These are phyloP conservation scores for Pelusios castaneus DNA, from an alignment of 2,113 vertebrate species.

Conservation along the genomic window DNA sequence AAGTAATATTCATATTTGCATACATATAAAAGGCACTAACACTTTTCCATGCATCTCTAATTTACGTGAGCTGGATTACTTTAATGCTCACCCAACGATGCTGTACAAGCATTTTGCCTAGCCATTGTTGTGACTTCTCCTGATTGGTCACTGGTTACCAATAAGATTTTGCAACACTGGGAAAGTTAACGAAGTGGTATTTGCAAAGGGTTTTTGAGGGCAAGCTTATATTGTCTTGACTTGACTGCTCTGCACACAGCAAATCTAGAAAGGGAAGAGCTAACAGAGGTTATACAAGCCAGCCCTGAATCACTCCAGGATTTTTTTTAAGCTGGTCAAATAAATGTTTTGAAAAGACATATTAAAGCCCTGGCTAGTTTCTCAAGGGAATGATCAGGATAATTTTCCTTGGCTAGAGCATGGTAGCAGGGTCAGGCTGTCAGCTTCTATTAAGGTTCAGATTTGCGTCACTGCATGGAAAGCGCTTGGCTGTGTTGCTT, in stretches of 20 bases:
- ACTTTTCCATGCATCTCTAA: neutral
- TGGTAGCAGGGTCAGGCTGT: neutral
- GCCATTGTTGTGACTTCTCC: neutral
- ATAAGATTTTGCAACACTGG: fast-evolving
- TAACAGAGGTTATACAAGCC: neutral
- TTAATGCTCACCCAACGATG: neutral
- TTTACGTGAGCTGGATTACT: neutral
- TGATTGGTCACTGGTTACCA: fast-evolving
- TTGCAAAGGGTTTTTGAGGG: neutral
- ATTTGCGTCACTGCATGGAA: neutral
- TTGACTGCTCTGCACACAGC: fast-evolving
- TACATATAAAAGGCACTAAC: neutral
- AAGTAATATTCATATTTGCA: neutral
- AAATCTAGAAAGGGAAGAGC: neutral
- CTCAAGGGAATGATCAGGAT: constrained; percentile 35
- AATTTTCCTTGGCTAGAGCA: constrained; percentile 34
- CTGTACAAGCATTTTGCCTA: neutral
- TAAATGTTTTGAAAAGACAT: constrained; percentile 22
- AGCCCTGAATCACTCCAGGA: neutral
- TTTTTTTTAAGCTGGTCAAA: neutral
- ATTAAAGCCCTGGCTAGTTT: neutral
- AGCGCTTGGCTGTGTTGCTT: neutral
- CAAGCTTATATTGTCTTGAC: fast-evolving
- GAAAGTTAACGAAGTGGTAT: neutral
- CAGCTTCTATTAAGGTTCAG: constrained; percentile 29